Percentiles rank a stretch among this genome's conserved stretches.
Evolutionary conservation across 2,113 vertebrate genomes (phyloP).

Genomic region (Acrocephalus kingi): DNA sequence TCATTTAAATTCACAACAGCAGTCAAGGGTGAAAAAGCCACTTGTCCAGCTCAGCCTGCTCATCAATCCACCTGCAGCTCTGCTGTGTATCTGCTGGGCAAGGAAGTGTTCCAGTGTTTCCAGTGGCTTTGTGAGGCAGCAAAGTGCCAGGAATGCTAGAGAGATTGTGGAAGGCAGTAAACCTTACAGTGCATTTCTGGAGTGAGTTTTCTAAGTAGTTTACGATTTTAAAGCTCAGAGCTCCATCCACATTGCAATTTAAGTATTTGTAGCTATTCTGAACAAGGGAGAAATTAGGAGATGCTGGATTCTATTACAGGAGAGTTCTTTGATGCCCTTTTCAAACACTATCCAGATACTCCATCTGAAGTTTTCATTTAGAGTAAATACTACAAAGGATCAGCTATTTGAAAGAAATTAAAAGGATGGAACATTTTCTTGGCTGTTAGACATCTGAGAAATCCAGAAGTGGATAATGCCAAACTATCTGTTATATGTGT

Average conservation of each 20-base stretch:
- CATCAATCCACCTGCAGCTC: not conserved
- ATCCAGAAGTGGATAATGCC: not conserved
- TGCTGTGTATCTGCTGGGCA: not conserved
- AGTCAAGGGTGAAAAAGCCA: not conserved
- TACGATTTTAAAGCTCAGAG: not conserved
- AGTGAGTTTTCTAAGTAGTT: not conserved
- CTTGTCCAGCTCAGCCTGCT: not conserved
- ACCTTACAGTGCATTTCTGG: not conserved
- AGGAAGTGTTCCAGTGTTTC: not conserved
- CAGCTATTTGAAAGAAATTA: slow-evolving; percentile 32
- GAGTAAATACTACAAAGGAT: not conserved
- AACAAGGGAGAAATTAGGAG: not conserved
- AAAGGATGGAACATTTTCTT: not conserved
- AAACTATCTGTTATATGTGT: not conserved
- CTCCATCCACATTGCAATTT: not conserved
- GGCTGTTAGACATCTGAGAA: slow-evolving; percentile 1
- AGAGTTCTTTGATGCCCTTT: not conserved
- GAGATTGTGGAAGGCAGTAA: not conserved
- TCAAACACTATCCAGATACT: not conserved
- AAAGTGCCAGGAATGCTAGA: not conserved
- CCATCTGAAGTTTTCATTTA: slow-evolving; percentile 12
- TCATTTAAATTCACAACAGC: not conserved
- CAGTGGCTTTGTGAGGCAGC: not conserved
- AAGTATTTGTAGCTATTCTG: not conserved
- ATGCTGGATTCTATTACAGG: not conserved